A percentile compares a stretch with the other conserved stretches of the same genome.
phyloP scores from a whole-genome alignment of 2,797 vertebrate genomes.

The Danio choprae region DNA sequence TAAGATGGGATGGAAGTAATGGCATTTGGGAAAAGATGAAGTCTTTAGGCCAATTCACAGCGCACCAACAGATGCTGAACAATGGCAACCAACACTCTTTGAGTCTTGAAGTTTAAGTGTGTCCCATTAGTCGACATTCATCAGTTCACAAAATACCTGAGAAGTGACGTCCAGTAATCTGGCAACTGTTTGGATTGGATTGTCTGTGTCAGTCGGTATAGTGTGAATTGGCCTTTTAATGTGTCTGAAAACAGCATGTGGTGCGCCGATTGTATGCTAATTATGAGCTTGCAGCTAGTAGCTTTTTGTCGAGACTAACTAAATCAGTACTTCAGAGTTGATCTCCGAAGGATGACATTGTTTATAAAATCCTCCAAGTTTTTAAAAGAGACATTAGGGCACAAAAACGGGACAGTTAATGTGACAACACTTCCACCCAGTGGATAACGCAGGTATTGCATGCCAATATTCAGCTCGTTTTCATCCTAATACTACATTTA shows the following conservation, averaged over 20 bases:
- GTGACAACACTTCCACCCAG: constrained; percentile 76
- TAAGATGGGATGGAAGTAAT: neutral
- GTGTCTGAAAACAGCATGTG: constrained; percentile 12
- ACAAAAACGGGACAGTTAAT: constrained; percentile 2
- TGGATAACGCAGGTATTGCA: constrained; percentile 65
- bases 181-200: neutral
- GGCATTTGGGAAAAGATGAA: constrained; percentile 6
- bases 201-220: neutral
- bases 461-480: neutral
- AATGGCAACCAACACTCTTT: too few species aligned
- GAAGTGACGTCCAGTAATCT: too few species aligned
- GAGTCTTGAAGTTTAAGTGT: neutral
- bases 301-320: neutral
- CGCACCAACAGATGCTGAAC: neutral
- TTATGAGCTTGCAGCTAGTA: neutral
- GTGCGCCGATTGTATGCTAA: neutral
- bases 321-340: constrained; percentile 5
- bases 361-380: neutral
- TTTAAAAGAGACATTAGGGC: neutral
- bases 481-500: neutral
- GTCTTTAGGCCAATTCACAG: neutral
- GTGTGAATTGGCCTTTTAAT: neutral
- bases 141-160: too few species aligned
- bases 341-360: constrained; percentile 9
- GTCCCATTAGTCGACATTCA: too few species aligned